Base-by-base conservation (phyloP, 2,888 invertebrate species). In the Furcula furcula region DNA sequence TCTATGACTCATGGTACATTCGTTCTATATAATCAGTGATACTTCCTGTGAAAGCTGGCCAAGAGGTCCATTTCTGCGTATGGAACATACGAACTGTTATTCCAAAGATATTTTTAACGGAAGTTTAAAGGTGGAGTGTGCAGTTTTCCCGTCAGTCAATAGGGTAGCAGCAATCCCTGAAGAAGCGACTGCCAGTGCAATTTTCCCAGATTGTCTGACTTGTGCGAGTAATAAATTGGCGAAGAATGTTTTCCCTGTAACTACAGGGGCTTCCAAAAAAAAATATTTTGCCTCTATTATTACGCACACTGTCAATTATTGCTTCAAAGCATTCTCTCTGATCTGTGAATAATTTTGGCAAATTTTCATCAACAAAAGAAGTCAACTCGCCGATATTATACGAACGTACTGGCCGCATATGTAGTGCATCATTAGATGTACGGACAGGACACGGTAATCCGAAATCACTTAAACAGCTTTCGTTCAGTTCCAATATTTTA, bases 61-160 rank as follows among this genome's bases (percentile, higher is more conserved):
- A 23, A 59, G 47, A 13, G 47, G 55, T 4, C 57, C 53, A 33
- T 56, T 52, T 55, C 58, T 65, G 2, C 37, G 45, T 7, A 46
- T 65, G 4, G 42, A 35, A 7, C 40, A 50, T 15, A 18, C n/a
- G 3, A 50, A 46, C 20, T 29, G 49, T 51, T 47, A 46, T 1
- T 58, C 49, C 6, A 51, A 7, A 36, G 11, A 23, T 15, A 55
- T 30, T 7, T 41, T 28, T 19, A 55, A 13, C 7, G 47, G 46
- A 1, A 50, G 26, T 42, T 47, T 53, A 34, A 48, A 49, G 1
- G 42, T 46, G n/a, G 40, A 43, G 19, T 40, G 43, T 26, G 46
- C 40, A 31, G 42, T 46, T 39, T 36, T 36, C 9, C 42, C 44
- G 13, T 34, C 45, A 1, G 23, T 31, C 23, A 49, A 28, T 2